These are phyloP conservation scores for Lordiphosa andalusiaca DNA, from an alignment of 2,888 invertebrate species.

Conservation along the genomic window DNA sequence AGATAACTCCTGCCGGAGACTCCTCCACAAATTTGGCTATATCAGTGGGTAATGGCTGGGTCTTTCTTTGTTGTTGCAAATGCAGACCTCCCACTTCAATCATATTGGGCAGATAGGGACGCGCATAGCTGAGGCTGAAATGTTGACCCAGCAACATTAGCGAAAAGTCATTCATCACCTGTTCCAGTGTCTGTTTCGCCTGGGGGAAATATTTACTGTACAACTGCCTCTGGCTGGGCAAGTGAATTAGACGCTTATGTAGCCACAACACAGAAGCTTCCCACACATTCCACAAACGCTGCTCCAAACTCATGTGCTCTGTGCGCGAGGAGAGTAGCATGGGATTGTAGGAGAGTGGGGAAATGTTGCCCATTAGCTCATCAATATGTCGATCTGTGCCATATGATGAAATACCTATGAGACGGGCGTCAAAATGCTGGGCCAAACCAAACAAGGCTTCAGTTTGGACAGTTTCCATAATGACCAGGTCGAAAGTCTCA, in stretches of 20 bases:
- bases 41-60: constrained; percentile 67
- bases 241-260: constrained; percentile 47
- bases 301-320: constrained; percentile 76
- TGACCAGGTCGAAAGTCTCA: constrained; percentile 74
- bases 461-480: constrained; percentile 75
- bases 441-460: constrained; percentile 77
- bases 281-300: constrained; percentile 75
- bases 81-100: constrained; percentile 79
- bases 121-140: constrained; percentile 70
- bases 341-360: constrained; percentile 76
- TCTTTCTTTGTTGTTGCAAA: constrained; percentile 59
- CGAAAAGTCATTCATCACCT: constrained; percentile 66
- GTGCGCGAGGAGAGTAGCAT: constrained; percentile 66
- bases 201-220: constrained; percentile 63
- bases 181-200: constrained; percentile 43
- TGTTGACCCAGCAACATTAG: constrained; percentile 77
- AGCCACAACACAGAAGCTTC: constrained; percentile 47
- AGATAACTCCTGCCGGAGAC: constrained; percentile 78
- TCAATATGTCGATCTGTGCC: constrained; percentile 70
- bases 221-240: constrained; percentile 58
- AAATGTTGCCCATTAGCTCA: constrained; percentile 70
- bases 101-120: constrained; percentile 78
- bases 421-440: constrained; percentile 68
- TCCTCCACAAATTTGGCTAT: constrained; percentile 78
- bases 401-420: constrained; percentile 69